Base-by-base conservation (phyloP, 2,888 invertebrate species). In the Scaptomyza flava region DNA sequence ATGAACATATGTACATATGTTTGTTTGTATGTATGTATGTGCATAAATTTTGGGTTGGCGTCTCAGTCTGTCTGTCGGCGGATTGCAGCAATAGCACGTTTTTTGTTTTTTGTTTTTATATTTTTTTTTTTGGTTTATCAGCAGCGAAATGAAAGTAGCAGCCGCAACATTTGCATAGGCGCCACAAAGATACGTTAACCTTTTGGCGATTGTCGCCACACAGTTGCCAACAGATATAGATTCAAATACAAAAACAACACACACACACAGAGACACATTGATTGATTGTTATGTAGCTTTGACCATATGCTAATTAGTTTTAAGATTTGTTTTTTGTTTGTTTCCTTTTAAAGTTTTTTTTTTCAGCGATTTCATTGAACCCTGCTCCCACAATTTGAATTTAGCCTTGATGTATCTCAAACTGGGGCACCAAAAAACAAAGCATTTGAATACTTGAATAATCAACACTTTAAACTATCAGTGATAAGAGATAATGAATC, bases 111-210 rank as follows among this genome's bases (percentile, higher is more conserved):
- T 31, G 30, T 43, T 14, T 23, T 3, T 23, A 2, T 2, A 3
- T 23, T 23, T 23, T 23, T 12, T 2, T 34, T 34, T 56, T 48
- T 9, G 53, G 52, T 60, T 74, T 77, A 68, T 76, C 69, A 65
- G 36, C 51, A 48, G 54, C 52, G 51, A 70, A 78, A 76, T 75
- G 72, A 78, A 78, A 78, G 76, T 72, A 76, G 79, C 72, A 60
- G 58, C 68, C 73, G 57, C 56, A 60, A 61, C 70, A 79, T 79
- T 79, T 78, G 79, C 78, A 79, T 79, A 79, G 79, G 79, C 78
- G 79, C 78, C 78, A 73, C 63, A 59, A 70, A 70, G 76, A 69
- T 72, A 60, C 78, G 73, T 79, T 78, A 79, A 79, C 78, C 78
- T 76, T 64, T 68, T n/a, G 60, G 54, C 43, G 62, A 65, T 60